Evolutionary conservation across 2,113 vertebrate species (phyloP).

Genomic region (Euleptes europaea): DNA sequence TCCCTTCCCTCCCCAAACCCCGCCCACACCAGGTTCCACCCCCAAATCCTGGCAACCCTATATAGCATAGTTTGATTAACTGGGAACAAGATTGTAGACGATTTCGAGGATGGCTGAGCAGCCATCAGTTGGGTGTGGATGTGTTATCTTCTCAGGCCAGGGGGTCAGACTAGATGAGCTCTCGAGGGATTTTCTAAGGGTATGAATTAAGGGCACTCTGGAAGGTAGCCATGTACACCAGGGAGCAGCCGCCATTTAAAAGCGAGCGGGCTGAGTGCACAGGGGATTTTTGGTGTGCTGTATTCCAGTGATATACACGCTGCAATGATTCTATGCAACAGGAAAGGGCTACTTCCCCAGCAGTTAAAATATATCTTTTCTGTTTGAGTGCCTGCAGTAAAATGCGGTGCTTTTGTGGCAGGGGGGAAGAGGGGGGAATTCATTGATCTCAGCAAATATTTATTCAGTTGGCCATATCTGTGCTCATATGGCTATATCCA

Average conservation of each 20-base stretch:
- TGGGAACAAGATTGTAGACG: too few relatives aligned
- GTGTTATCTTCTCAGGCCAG: background rate
- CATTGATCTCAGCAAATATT: conserved; percentile 2
- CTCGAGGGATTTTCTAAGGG: background rate
- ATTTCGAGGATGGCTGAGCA: too few relatives aligned
- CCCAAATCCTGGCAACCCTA: too few relatives aligned
- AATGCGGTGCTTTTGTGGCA: background rate
- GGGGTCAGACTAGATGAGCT: background rate
- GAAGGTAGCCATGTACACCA: background rate
- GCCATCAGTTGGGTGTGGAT: too few relatives aligned
- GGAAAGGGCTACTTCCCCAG: conserved; percentile 4
- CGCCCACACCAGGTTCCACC: too few relatives aligned
- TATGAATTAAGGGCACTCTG: background rate
- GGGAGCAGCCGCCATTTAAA: background rate
- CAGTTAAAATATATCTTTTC: conserved; percentile 5
- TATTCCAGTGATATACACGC: background rate
- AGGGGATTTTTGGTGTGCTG: background rate
- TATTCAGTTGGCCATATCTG: background rate
- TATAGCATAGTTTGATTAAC: too few relatives aligned
- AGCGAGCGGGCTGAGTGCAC: background rate
- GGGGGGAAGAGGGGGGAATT: background rate
- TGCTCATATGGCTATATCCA: conserved; percentile 1
- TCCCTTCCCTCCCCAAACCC: too few relatives aligned
- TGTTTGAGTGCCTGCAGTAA: background rate
- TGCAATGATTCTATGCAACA: conserved; percentile 1